phyloP scores from a whole-genome alignment of 2,888 invertebrate species.

The Stomorhina lunata region DNA sequence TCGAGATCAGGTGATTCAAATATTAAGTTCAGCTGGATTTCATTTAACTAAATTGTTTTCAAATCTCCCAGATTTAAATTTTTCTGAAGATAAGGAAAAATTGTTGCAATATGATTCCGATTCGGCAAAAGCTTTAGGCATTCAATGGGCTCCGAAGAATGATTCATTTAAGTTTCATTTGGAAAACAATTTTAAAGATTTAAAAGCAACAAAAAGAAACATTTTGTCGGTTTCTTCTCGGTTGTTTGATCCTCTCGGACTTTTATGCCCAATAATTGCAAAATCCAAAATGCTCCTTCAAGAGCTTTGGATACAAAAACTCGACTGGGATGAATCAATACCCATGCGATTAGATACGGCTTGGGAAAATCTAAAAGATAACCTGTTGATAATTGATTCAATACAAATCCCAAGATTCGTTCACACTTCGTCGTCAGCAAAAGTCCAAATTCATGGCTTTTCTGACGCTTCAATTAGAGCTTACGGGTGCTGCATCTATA shows the following conservation, averaged over 20 bases:
- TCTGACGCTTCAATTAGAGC: background rate
- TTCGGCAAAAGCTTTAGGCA: no score
- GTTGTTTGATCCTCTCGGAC: background rate
- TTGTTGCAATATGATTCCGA: no score
- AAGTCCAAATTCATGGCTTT: background rate
- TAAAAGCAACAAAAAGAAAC: no score
- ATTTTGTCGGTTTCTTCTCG: background rate
- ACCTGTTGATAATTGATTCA: background rate
- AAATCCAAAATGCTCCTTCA: no score
- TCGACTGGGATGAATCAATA: background rate
- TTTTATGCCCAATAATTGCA: background rate
- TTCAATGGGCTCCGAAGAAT: no score
- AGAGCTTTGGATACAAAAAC: background rate
- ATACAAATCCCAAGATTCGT: background rate
- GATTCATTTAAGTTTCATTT: no score
- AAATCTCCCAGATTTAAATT: no score
- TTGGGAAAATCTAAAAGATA: background rate
- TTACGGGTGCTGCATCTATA: background rate
- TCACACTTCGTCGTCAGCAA: background rate
- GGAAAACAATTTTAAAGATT: no score
- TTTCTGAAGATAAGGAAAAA: no score
- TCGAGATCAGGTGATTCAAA: no score
- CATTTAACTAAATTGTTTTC: no score
- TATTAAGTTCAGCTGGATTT: no score
- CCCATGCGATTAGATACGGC: background rate